phyloP scores from a whole-genome alignment of 2,888 invertebrate species.

The Cyclophora albipunctata region DNA sequence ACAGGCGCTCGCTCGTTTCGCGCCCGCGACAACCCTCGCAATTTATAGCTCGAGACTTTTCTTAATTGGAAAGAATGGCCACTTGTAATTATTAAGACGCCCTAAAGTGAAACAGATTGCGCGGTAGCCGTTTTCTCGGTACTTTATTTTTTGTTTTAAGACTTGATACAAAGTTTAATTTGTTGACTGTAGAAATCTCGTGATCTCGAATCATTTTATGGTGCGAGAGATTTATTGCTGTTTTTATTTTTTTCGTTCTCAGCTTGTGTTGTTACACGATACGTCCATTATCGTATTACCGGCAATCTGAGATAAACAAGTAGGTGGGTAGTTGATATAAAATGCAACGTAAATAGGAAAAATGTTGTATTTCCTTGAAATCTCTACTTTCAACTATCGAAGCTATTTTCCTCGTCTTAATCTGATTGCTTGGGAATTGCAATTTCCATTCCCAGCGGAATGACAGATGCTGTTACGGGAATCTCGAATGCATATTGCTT shows the following conservation, averaged over 20 bases:
- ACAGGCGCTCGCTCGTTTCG: slow-evolving; percentile 44
- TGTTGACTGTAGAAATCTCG: slow-evolving; percentile 25
- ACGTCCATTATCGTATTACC: no score
- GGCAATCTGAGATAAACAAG: no score
- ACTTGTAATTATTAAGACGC: slow-evolving; percentile 75
- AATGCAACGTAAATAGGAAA: no score
- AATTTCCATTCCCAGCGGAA: slow-evolving; percentile 15
- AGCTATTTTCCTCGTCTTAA: slow-evolving; percentile 10
- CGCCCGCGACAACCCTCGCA: slow-evolving; percentile 63
- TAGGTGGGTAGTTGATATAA: no score
- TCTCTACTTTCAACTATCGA: background rate
- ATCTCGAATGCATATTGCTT: slow-evolving; percentile 13
- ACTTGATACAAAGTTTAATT: slow-evolving; percentile 39
- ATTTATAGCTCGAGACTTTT: slow-evolving; percentile 73
- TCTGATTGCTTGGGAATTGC: slow-evolving; percentile 17
- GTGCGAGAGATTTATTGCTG: background rate
- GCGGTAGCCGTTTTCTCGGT: slow-evolving; percentile 49
- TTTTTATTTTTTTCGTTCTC: background rate
- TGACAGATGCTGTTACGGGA: slow-evolving; percentile 18
- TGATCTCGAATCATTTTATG: slow-evolving; percentile 2
- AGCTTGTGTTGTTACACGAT: no score
- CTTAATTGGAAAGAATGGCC: slow-evolving; percentile 76
- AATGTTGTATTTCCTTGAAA: no score
- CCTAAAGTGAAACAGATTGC: slow-evolving; percentile 75
- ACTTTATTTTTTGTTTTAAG: slow-evolving; percentile 47